Evolutionary conservation across 2,888 invertebrate genomes (phyloP), one percentile per base, ranked within the genome.

Genomic region (Drosophila nr. medialis): DNA sequence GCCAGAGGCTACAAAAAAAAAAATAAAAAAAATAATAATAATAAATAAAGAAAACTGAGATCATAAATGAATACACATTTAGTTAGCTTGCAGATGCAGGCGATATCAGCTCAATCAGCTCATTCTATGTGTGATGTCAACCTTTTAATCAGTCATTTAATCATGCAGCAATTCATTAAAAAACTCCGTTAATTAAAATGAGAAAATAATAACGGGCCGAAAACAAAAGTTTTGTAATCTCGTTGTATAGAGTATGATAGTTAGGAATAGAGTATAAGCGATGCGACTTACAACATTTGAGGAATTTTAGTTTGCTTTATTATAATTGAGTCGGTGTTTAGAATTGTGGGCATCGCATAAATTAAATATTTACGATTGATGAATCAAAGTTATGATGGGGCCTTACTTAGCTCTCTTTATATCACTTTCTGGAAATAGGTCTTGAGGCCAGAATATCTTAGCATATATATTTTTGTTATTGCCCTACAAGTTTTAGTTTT

Each of bases 321-420:
- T 70, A 58, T 64, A 51, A 58, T 62, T 54, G 50, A 49, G 54
- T 50, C 11, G 40, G 63, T 30, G 67, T 38, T 64, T 13, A 58
- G 64, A 54, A 42, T 36, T 62, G 64, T 51, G 21, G 24, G 40
- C 61, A 59, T 53, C 49, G 80, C 66, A 79, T 79, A 76, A 70
- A 76, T 76, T 64, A 66, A 70, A 73, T 65, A 36, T 34, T 59
- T 56, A 50, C 72, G 71, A 78, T 75, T 67, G 54, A 67, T 75
- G 54, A 62, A 67, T 71, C 48, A 48, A 64, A 65, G 59, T 56
- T 64, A 64, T 62, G 38, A 60, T 64, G 58, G 48, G 34, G 63
- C 30, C 48, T 24, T 45, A 58, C 54, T 40, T 34, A 54, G 32
- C 69, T 48, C 51, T 64, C 68, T 55, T 50, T 36, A 18, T 69